Evolutionary conservation across 1,140 invertebrate species (phyloP).

Genomic region (Drosophila pectinifera): DNA sequence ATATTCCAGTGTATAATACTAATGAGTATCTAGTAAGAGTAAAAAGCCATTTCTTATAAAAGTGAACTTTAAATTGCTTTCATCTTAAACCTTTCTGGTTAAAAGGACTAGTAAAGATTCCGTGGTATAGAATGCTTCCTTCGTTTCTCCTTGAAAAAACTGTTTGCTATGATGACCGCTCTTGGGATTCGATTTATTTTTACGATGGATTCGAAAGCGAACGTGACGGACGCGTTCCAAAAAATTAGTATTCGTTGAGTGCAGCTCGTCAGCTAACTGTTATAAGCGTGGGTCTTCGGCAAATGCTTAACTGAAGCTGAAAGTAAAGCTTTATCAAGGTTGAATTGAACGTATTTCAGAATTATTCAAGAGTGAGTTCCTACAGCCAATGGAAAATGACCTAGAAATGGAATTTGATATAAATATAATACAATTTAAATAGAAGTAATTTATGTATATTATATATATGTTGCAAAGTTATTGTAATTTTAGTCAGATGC

Average conservation of each 20-base stretch:
- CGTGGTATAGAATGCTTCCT: not conserved
- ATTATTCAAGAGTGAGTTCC: not conserved
- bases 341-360: not conserved
- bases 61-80: not conserved
- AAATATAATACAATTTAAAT: no score
- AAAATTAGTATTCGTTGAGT: slow-evolving; percentile 58
- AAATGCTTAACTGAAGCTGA: not conserved
- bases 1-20: no score
- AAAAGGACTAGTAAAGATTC: not conserved
- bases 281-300: slow-evolving; percentile 22
- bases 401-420: not conserved
- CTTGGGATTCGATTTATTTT: slow-evolving; percentile 61
- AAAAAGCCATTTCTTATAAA: no score
- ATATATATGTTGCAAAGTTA: no score
- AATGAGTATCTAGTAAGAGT: no score
- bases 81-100: not conserved
- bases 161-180: slow-evolving; percentile 23
- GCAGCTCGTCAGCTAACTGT: slow-evolving; percentile 29
- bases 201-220: slow-evolving; percentile 49
- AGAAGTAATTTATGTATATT: no score
- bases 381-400: not conserved
- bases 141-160: slow-evolving; percentile 19
- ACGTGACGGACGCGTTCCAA: slow-evolving; percentile 40
- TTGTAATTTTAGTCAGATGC: no score
- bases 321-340: slow-evolving; percentile 12